Base-by-base conservation (phyloP, 2,888 invertebrate species). In the Ceriagrion tenellum region DNA sequence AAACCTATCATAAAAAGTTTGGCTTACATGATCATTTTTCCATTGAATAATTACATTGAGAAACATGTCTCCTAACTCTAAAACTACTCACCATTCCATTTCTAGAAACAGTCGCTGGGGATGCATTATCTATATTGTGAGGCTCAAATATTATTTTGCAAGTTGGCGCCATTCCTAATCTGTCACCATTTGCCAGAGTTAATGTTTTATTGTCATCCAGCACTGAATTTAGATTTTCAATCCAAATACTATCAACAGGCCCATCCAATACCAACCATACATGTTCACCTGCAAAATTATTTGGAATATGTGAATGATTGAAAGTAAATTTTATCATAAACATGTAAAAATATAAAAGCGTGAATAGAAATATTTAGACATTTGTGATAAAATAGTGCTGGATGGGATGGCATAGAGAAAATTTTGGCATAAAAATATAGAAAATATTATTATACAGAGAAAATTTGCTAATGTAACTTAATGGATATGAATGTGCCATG, bases 231-330 rank as follows among this genome's bases (percentile, higher is more conserved):
- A 99, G 97, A 97, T 99, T 99, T 97, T 99, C 99, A 96, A 99
- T 99, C 99, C 99, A 99, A 96, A 99, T 99, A 96, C 99, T 99
- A 96, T 99, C 99, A 0, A 99, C 99, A 0, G 99, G 99, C 0
- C 99, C 99, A 96, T 99, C 99, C 88, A 99, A 97, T 0, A 99
- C 99, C 90, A 99, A 97, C 99, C 99, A 99, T 47, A 99, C 98
- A 96, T 99, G 98, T 96, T 99, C 99, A 6, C 97, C 98, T 98
- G 96, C n/a, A 96, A 95, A 95, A 90, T 90, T 35, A 13, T 35
- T 35, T 81, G 16, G n/a, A 81, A 20, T 20, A 20, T 59, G 59
- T 59, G 59, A 20, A 81, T 69, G 20, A 26, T 26, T 4, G n/a
- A 26, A 59, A 16, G 23, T 59, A 59, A 59, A 59, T 59, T 59